Percentiles rank a stretch among this genome's conserved stretches.
Conservation (phyloP, 2,113 vertebrate species). For the Corythaeola cristata region DNA sequence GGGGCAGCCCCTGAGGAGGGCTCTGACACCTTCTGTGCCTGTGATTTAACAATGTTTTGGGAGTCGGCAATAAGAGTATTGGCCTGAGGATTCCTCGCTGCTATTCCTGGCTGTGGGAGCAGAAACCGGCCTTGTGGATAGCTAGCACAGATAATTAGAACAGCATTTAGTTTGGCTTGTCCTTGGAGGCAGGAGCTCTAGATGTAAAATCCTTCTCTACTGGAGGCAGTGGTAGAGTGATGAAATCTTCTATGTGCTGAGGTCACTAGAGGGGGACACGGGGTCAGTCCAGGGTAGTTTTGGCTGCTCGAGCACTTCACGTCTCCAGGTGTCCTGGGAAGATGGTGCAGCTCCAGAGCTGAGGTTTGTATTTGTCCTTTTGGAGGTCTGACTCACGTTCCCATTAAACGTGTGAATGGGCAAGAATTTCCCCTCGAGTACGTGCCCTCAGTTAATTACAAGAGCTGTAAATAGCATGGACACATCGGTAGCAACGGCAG, state of each 20-base stretch:
- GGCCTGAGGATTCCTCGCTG: constrained; percentile 63
- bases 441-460: not conserved
- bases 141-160: constrained; percentile 58
- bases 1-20: not conserved
- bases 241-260: not conserved
- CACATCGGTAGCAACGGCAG: accelerated
- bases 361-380: not conserved
- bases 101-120: constrained; percentile 66
- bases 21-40: constrained; percentile 5
- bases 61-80: not conserved
- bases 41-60: not conserved
- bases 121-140: constrained; percentile 1
- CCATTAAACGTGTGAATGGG: not conserved
- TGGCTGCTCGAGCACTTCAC: not conserved
- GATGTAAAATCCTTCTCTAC: not conserved
- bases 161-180: constrained; percentile 34
- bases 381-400: not conserved
- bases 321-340: not conserved
- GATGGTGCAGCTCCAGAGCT: not conserved
- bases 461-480: not conserved
- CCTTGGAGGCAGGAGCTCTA: constrained; percentile 54
- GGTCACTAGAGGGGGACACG: not conserved
- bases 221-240: not conserved
- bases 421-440: accelerated
- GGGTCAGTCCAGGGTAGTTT: accelerated